Evolutionary conservation across 1,140 invertebrate species (phyloP), one percentile per base, ranked within the genome.

Genomic region (Neodiprion pinetum): DNA sequence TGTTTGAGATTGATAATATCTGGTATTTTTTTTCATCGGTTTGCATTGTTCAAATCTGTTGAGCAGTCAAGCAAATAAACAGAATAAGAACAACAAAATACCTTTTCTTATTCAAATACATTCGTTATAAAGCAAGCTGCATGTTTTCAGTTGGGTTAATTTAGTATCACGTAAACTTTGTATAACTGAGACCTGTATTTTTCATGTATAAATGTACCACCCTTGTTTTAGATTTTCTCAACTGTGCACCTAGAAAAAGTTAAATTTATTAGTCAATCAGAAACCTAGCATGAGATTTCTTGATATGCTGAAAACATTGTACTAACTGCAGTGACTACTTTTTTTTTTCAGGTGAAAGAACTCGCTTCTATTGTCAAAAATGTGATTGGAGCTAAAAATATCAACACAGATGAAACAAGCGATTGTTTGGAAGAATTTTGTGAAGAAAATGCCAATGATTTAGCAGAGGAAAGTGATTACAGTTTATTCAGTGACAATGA

Each of bases 321-420:
- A 67, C n/a, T 66, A 69, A 73, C 47, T 49, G 50, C 65, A 73
- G 40, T 50, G 68, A 47, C 69, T 70, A 23, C 48, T 71, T 65
- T 21, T 73, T 73, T 65, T 73, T 80, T 84, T 1, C 50, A 90
- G 90, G 87, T 90, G 5, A 90, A 90, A 81, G 87, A 90, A 72
- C 79, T 90, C 74, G 82, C 83, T 65, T 85, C 77, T 50, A 82
- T 88, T 67, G 82, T 86, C 10, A 77, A 85, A 75, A 81, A 83
- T 69, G 83, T 85, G 69, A 80, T 87, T 21, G 81, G 77, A 67
- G 80, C 81, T 12, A 77, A 81, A 75, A 48, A 65, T 65, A 14
- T 12, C 40, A 23, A 11, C 11, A 21, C 17, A 12, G 40, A 7
- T 14, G 12, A 14, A 21, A 14, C 12, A 14, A 7, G 12, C 4